Evolutionary conservation across 2,113 vertebrate genomes (phyloP).

Genomic region (Tetrax tetrax): DNA sequence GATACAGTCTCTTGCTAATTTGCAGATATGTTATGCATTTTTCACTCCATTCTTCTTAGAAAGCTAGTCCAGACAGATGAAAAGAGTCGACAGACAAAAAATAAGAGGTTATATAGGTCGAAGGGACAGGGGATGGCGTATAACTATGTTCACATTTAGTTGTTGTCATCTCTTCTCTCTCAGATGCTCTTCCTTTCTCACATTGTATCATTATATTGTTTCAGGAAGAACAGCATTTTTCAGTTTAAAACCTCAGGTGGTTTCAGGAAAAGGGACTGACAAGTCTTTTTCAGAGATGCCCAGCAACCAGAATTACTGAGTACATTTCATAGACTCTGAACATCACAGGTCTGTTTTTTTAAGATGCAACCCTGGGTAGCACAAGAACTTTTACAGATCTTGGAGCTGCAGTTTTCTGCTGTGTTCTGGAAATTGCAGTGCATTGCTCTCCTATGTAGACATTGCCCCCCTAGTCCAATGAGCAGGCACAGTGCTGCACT

Average conservation of each 20-base stretch:
- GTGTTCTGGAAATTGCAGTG: not conserved
- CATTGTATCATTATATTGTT: not conserved
- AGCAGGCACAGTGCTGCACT: not conserved
- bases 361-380: not conserved
- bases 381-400: not conserved
- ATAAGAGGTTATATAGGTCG: not conserved
- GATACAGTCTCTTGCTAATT: not conserved
- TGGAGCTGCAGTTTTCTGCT: not conserved
- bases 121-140: not conserved
- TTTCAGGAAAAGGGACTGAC: not conserved
- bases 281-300: not conserved
- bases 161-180: not conserved
- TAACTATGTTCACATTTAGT: not conserved
- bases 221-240: not conserved
- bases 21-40: not conserved
- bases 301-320: not conserved
- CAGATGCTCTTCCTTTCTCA: not conserved
- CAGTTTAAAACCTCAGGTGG: not conserved
- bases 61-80: not conserved
- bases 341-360: not conserved
- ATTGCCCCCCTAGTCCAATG: not conserved
- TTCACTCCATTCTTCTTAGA: not conserved
- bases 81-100: not conserved
- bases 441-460: not conserved
- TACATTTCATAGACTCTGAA: not conserved